Percentiles rank a stretch among this genome's conserved stretches.
Evolutionary conservation across 2,797 vertebrate genomes (phyloP).

Genomic region (Gallirallus australis): DNA sequence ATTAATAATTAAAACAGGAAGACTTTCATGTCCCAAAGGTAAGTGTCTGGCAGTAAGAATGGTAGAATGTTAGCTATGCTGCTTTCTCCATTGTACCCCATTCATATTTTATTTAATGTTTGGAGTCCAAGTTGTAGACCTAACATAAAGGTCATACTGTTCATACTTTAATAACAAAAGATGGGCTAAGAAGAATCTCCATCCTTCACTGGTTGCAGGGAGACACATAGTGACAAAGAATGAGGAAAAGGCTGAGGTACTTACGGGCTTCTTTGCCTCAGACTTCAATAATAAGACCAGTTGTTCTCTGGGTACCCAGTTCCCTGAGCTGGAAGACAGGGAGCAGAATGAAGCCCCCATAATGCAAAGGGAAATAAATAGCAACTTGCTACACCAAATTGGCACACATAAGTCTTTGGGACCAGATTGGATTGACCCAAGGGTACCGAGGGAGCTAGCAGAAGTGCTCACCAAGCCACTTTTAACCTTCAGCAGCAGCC

Average conservation of each 20-base stretch:
- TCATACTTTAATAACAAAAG: not conserved
- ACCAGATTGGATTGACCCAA: not conserved
- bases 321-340: not conserved
- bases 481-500: not conserved
- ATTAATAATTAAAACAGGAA: not conserved
- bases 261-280: not conserved
- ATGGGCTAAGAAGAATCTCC: not conserved
- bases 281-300: not conserved
- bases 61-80: not conserved
- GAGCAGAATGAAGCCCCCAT: not conserved
- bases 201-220: not conserved
- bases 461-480: not conserved
- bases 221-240: not conserved
- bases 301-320: not conserved
- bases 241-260: not conserved
- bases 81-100: not conserved
- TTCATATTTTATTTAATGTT: not conserved
- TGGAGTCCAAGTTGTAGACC: not conserved
- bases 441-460: not conserved
- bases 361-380: not conserved
- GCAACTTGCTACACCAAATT: not conserved
- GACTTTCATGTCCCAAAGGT: not conserved
- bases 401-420: rapidly evolving
- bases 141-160: not conserved
- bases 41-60: not conserved